These are phyloP conservation scores for Bombus sibiricus DNA, from an alignment of 1,140 invertebrate species.

Conservation along the genomic window DNA sequence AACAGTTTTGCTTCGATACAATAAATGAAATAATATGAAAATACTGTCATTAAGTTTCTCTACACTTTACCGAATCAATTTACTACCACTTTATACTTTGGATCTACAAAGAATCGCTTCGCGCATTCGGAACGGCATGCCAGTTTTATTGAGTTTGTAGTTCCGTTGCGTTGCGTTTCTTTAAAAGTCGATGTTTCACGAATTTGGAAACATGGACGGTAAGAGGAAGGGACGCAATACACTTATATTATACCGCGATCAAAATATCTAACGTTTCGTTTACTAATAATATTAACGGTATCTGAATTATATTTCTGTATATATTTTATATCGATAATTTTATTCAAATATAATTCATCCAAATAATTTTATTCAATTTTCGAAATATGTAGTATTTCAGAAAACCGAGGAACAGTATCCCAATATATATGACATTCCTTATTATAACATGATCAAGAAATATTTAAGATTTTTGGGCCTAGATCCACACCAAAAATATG, in stretches of 20 bases:
- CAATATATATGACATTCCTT: neutral
- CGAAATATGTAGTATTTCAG: neutral
- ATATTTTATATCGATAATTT: too few species aligned
- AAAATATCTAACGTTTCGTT: neutral
- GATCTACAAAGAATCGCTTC: neutral
- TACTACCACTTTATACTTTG: neutral
- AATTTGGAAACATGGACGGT: neutral
- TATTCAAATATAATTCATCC: too few species aligned
- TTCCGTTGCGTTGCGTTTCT: neutral
- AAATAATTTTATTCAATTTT: neutral
- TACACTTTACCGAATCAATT: neutral
- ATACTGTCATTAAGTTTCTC: neutral
- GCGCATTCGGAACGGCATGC: too few species aligned
- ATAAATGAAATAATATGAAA: neutral
- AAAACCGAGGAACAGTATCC: accelerated
- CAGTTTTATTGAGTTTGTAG: neutral
- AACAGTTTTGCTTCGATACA: neutral
- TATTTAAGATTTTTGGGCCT: neutral
- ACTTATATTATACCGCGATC: neutral
- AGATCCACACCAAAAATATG: neutral
- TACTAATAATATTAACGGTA: neutral
- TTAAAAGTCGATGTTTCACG: accelerated
- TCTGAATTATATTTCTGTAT: neutral
- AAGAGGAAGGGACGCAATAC: neutral
- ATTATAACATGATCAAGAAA: neutral